Evolutionary conservation across 2,888 invertebrate species (phyloP).

Genomic region (Reticulitermes lucifugus): DNA sequence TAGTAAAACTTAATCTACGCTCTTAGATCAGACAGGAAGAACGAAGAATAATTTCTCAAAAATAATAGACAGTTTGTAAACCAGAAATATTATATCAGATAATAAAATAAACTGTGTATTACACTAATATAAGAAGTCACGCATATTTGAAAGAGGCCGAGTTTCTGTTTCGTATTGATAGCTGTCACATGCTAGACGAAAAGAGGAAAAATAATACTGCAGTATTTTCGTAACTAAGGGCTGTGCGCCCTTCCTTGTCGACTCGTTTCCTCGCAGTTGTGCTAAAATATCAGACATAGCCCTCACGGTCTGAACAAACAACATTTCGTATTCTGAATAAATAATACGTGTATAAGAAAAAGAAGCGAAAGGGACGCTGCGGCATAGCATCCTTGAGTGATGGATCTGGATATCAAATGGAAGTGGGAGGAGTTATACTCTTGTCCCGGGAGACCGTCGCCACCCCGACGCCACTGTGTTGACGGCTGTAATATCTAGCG

Average conservation of each 20-base stretch:
- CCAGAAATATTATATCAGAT: no score
- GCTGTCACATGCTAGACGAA: neutral
- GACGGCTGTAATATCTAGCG: conserved; percentile 23
- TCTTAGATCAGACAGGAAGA: no score
- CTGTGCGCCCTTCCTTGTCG: neutral
- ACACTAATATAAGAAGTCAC: no score
- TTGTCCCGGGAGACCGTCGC: conserved; percentile 22
- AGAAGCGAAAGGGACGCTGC: conserved; percentile 3
- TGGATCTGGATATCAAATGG: conserved; percentile 31
- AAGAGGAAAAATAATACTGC: neutral
- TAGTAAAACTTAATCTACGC: no score
- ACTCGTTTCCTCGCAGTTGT: neutral
- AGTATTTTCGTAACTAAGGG: neutral
- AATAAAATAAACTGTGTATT: no score
- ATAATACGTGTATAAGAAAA: conserved; percentile 22
- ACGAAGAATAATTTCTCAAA: no score
- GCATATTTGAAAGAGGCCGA: no score
- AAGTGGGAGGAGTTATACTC: neutral
- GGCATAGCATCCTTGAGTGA: conserved; percentile 40
- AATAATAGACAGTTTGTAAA: no score
- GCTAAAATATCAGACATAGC: conserved; percentile 17
- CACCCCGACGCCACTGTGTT: conserved; percentile 31
- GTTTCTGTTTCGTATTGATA: no score
- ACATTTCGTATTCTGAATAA: conserved; percentile 43
- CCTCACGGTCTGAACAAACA: conserved; percentile 32